Evolutionary conservation across 2,113 vertebrate species (phyloP).

Genomic region (Tretioscincus oriximinensis): DNA sequence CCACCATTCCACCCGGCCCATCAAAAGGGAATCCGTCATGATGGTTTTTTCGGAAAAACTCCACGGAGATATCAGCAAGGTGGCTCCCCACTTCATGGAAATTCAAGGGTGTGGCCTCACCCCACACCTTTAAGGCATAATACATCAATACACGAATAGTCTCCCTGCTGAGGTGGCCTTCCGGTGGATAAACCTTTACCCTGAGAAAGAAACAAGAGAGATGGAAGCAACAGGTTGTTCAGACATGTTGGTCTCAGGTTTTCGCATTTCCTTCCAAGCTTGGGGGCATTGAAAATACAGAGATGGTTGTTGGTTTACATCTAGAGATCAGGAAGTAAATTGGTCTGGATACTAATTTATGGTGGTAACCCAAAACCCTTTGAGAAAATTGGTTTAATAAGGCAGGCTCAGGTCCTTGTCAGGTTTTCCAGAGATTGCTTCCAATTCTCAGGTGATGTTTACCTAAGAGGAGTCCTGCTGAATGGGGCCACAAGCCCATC

Average conservation of each 20-base stretch:
- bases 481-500: too few species aligned
- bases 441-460: too few species aligned
- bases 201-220: conserved; percentile 33
- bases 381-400: too few species aligned
- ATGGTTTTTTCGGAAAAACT: conserved; percentile 68
- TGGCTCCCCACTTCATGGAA: conserved; percentile 72
- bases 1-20: conserved; percentile 69
- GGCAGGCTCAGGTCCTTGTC: too few species aligned
- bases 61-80: conserved; percentile 61
- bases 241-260: too few species aligned
- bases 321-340: too few species aligned
- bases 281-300: too few species aligned
- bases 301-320: background rate
- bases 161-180: conserved; percentile 56
- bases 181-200: conserved; percentile 57
- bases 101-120: conserved; percentile 63
- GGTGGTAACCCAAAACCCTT: too few species aligned
- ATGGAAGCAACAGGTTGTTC: background rate
- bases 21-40: conserved; percentile 70
- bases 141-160: conserved; percentile 71
- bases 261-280: too few species aligned
- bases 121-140: conserved; percentile 73
- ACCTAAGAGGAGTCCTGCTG: too few species aligned
- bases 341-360: too few species aligned
- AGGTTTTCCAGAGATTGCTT: too few species aligned